Conservation (phyloP, 2,888 invertebrate species). For the Epiblema foenella region DNA sequence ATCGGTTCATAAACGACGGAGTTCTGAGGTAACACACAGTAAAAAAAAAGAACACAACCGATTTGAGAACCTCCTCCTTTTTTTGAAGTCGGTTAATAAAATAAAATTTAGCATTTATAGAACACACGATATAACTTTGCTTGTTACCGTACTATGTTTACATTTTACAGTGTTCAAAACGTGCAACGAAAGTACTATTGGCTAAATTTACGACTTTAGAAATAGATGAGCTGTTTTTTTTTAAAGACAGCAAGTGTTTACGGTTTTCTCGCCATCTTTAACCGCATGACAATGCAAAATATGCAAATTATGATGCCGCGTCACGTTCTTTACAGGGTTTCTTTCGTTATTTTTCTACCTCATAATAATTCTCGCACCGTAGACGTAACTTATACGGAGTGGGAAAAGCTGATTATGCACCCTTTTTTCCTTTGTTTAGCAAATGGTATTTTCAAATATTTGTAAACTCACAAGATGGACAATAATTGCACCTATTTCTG, state of each 20-base stretch:
- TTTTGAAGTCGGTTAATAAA: too few relatives aligned
- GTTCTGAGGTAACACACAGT: too few relatives aligned
- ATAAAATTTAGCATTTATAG: too few relatives aligned
- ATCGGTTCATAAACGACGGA: too few relatives aligned
- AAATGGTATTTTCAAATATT: background rate
- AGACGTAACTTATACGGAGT: background rate
- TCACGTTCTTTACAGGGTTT: conserved; percentile 23
- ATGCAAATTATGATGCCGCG: conserved; percentile 16
- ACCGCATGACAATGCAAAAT: conserved; percentile 21
- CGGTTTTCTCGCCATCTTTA: background rate
- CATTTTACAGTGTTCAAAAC: too few relatives aligned
- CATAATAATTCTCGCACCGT: conserved; percentile 3
- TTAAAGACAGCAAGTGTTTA: conserved; percentile 1
- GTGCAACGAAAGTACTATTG: too few relatives aligned
- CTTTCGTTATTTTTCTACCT: conserved; percentile 14
- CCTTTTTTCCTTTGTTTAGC: background rate
- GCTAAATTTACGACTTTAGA: too few relatives aligned
- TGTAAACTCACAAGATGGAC: background rate
- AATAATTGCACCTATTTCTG: too few relatives aligned
- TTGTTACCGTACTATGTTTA: too few relatives aligned
- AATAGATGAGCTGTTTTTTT: background rate
- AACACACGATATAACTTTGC: too few relatives aligned
- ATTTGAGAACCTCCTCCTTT: too few relatives aligned
- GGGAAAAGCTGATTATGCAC: background rate
- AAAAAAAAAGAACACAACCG: too few relatives aligned